A percentile compares a stretch with the other conserved stretches of the same genome.
Evolutionary conservation across 2,888 invertebrate species (phyloP).

Genomic region (Stratiomys singularior): DNA sequence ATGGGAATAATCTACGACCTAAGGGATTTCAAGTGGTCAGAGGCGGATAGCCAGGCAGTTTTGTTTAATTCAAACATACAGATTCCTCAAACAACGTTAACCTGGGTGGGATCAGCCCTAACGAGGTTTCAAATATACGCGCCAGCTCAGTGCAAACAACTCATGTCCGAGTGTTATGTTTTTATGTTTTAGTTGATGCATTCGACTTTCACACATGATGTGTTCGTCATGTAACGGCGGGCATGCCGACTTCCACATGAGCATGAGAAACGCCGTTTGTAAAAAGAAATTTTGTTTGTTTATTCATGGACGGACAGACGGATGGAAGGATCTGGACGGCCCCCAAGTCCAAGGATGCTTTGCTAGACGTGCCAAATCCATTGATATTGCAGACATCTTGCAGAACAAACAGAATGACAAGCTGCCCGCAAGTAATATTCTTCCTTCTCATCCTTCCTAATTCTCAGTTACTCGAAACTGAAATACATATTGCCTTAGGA

Average conservation of each 20-base stretch:
- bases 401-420: no score
- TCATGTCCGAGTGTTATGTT: slow-evolving; percentile 2
- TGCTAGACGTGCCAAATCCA: no score
- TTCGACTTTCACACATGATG: not conserved
- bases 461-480: no score
- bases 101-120: slow-evolving; percentile 24
- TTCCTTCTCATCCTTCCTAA: no score
- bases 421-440: no score
- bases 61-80: slow-evolving; percentile 9
- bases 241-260: not conserved
- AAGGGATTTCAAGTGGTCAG: not conserved
- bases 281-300: no score
- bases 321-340: no score
- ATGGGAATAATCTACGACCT: not conserved
- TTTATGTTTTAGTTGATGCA: not conserved
- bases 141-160: not conserved
- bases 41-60: not conserved
- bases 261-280: no score
- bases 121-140: slow-evolving; percentile 23
- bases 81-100: slow-evolving; percentile 16
- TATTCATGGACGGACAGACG: no score
- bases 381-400: no score
- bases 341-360: no score
- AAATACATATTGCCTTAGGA: no score
- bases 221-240: not conserved